These are phyloP conservation scores for Drosophila leontia DNA, from an alignment of 1,140 invertebrate genomes.

Conservation along the genomic window DNA sequence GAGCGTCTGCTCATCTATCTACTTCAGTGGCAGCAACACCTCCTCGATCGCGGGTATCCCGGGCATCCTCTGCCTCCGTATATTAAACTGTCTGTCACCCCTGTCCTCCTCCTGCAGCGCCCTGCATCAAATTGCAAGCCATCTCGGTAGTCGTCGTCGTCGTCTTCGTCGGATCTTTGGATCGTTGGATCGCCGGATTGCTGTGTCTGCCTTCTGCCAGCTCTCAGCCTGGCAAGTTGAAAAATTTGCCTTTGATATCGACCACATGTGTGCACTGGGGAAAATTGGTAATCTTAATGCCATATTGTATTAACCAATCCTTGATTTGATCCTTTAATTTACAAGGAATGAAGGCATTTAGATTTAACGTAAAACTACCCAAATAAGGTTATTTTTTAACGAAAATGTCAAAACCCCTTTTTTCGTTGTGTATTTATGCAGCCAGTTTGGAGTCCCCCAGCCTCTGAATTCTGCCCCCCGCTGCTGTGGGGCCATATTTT, in stretches of 20 bases:
- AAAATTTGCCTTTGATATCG: slow-evolving; percentile 79
- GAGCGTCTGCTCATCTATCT: slow-evolving; percentile 64
- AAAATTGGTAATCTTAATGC: not conserved
- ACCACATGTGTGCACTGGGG: slow-evolving; percentile 38
- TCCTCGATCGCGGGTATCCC: slow-evolving; percentile 53
- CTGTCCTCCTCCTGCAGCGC: slow-evolving; percentile 32
- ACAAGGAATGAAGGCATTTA: too few species aligned
- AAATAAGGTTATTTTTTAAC: too few species aligned
- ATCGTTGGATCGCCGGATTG: slow-evolving; percentile 35
- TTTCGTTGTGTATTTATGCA: not conserved
- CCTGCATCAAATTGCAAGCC: slow-evolving; percentile 55
- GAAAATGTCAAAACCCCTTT: too few species aligned
- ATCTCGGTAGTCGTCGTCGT: slow-evolving; percentile 31
- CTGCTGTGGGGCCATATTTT: slow-evolving; percentile 61
- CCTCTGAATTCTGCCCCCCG: slow-evolving; percentile 12
- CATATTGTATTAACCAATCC: not conserved
- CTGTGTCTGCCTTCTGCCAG: slow-evolving; percentile 28
- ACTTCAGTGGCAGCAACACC: slow-evolving; percentile 75
- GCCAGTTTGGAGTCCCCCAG: slow-evolving; percentile 1
- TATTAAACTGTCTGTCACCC: slow-evolving; percentile 60
- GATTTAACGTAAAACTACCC: too few species aligned
- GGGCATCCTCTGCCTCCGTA: slow-evolving; percentile 20
- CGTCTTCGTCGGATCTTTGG: slow-evolving; percentile 46
- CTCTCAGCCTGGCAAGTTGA: slow-evolving; percentile 53
- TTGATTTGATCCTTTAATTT: not conserved